These are phyloP conservation scores for Labeo catla DNA, from an alignment of 2,113 vertebrate species.

Conservation along the genomic window DNA sequence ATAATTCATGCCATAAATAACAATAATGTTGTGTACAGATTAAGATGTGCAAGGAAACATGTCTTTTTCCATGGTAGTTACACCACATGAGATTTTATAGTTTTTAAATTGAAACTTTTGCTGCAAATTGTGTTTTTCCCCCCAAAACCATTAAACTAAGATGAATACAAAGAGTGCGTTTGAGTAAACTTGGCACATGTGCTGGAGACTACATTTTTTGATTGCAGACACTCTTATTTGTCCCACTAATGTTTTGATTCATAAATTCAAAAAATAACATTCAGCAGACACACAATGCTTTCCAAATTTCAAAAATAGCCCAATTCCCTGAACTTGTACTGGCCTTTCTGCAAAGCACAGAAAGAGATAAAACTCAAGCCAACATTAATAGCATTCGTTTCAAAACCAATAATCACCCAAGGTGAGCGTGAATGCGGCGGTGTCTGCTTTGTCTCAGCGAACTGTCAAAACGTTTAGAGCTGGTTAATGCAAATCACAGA, in stretches of 20 bases:
- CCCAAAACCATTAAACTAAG: not conserved
- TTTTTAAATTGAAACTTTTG: too few relatives aligned
- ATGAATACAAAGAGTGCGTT: not conserved
- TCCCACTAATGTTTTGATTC: not conserved
- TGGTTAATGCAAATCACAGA: not conserved
- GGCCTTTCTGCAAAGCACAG: not conserved
- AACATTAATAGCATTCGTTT: slow-evolving; percentile 19
- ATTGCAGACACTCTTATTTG: not conserved
- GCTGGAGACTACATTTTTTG: not conserved
- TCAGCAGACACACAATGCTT: not conserved
- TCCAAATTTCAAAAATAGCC: slow-evolving; percentile 2
- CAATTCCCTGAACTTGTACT: not conserved
- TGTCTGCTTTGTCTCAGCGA: slow-evolving; percentile 13
- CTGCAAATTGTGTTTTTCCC: too few relatives aligned
- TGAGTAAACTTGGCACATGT: not conserved
- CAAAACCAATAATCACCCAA: not conserved
- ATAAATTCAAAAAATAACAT: not conserved
- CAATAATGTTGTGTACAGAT: too few relatives aligned
- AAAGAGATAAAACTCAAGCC: slow-evolving; percentile 25
- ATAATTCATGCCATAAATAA: too few relatives aligned
- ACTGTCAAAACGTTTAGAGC: not conserved
- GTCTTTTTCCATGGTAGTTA: too few relatives aligned
- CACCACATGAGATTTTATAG: too few relatives aligned
- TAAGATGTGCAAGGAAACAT: too few relatives aligned
- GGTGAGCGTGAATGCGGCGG: not conserved